These are phyloP conservation scores for Pantherophis alleghaniensis DNA, from an alignment of 2,797 vertebrate species.

Conservation along the genomic window DNA sequence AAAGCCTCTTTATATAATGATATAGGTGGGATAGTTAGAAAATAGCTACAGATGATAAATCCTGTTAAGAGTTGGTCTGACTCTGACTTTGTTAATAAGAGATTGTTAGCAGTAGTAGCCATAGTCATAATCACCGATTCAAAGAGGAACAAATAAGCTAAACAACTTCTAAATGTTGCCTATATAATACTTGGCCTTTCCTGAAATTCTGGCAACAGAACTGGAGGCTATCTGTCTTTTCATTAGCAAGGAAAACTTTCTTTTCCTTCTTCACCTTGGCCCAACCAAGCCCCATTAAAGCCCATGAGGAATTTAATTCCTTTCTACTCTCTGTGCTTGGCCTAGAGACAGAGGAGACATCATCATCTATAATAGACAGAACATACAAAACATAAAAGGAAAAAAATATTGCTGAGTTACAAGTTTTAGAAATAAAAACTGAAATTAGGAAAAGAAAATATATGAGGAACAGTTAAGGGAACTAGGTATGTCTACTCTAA, in stretches of 20 bases:
- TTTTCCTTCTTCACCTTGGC: neutral
- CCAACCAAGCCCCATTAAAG: neutral
- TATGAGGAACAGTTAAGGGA: neutral
- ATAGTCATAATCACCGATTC: neutral
- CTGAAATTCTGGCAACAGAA: neutral
- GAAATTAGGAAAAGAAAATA: constrained; percentile 16
- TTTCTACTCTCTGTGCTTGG: neutral
- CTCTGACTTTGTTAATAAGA: neutral
- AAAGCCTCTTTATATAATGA: neutral
- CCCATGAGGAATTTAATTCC: neutral
- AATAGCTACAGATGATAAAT: neutral
- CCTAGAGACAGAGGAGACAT: neutral
- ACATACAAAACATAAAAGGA: neutral
- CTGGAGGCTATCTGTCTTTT: neutral
- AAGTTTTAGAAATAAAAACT: constrained; percentile 25
- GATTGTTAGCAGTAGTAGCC: neutral
- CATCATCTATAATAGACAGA: neutral
- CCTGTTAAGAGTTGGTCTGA: neutral
- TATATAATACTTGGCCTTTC: neutral
- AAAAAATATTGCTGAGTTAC: neutral
- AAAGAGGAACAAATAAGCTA: neutral
- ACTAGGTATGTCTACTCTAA: neutral
- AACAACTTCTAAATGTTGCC: neutral
- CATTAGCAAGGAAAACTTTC: neutral
- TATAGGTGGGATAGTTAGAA: neutral